Base-by-base conservation (phyloP, 2,888 invertebrate species). In the Dascillus cervinus region DNA sequence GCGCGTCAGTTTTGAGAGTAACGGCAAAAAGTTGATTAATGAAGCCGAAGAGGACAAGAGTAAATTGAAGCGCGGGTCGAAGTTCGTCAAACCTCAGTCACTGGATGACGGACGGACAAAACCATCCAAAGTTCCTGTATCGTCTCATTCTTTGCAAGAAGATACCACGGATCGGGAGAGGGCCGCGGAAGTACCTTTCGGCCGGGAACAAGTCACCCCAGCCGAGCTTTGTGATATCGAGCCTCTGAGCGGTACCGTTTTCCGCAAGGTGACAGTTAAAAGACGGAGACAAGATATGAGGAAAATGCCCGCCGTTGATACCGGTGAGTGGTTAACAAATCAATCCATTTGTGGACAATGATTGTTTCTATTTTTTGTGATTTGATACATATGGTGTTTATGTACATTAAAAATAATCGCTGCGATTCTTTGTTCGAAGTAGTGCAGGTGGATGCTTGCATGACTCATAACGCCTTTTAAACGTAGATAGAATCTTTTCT, bases 231-330 rank as follows among this genome's bases (percentile, higher is more conserved):
- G 61, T 47, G 64, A 65, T 47, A 62, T 64, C 27, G 77, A 78
- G 52, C 74, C 75, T 5, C 55, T 75, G 26, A 76, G 76, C 43
- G 75, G 77, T 3, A 73, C 73, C 2, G 73, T 78, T 5, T 79
- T 79, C 50, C 67, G 71, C 45, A 75, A 77, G 59, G 77, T 79
- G 33, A 74, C 77, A 37, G 73, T 79, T 15, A 69, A 75, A 50
- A 68, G 76, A 52, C 65, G 77, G 45, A 62, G 72, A 53, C 63
- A 65, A 45, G 60, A 62, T 41, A 58, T 62, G 56, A 52, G 58
- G 44, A 65, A 64, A 50, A 52, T 62, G 46, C 50, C 56, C 3
- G 58, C 64, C 2, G 55, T 62, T 29, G 65, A 66, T 46, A 54
- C 57, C 33, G 66, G 66, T 66, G 47, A 62, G 52, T 47, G 31